phyloP scores from a whole-genome alignment of 2,888 invertebrate species.

The Onchidella celtica region DNA sequence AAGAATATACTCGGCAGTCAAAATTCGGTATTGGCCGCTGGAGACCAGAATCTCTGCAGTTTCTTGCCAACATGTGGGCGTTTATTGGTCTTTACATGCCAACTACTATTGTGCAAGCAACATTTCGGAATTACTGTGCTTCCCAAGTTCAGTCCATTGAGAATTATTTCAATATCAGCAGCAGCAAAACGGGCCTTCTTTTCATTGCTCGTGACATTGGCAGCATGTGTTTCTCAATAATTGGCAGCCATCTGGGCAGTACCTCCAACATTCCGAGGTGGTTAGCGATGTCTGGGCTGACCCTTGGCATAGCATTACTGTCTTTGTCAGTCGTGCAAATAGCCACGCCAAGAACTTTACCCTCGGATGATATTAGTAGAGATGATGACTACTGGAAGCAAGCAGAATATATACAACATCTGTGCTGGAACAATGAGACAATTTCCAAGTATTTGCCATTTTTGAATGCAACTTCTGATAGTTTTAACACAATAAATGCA shows the following conservation, averaged over 20 bases:
- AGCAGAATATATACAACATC: neutral
- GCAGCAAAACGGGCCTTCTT: constrained; percentile 23
- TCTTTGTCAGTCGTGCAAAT: constrained; percentile 11
- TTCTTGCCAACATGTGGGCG: neutral
- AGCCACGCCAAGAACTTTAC: neutral
- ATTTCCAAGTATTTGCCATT: too few relatives aligned
- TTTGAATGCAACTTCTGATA: too few relatives aligned
- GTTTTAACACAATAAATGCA: too few relatives aligned
- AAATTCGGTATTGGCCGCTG: neutral
- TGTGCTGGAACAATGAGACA: neutral
- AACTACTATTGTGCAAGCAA: neutral
- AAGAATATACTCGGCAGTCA: neutral
- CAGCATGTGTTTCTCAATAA: constrained; percentile 6
- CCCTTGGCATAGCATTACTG: constrained; percentile 6
- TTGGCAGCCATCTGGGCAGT: constrained; percentile 45
- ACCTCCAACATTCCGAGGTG: constrained; percentile 25
- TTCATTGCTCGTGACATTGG: constrained; percentile 35
- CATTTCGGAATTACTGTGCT: neutral
- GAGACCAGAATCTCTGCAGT: neutral
- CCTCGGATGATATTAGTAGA: neutral
- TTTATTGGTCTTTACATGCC: neutral
- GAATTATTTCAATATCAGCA: neutral
- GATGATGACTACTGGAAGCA: neutral
- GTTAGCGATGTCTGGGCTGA: constrained; percentile 20
- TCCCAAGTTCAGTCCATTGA: neutral